Base-by-base conservation (phyloP, 2,113 vertebrate genomes). In the Murina feae region DNA sequence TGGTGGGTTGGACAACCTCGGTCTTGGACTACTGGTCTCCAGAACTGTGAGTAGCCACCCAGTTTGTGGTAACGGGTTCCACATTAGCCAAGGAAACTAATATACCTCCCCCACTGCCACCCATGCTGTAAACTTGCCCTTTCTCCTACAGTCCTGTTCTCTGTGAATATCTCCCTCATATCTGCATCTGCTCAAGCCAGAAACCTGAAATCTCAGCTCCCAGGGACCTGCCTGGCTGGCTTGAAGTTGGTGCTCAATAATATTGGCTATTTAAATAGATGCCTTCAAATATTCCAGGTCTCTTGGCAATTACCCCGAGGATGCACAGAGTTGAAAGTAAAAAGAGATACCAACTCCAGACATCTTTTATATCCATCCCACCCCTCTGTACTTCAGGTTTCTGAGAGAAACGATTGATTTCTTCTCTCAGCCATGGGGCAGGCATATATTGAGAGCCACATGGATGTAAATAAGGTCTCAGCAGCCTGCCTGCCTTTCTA, bases 371-470 rank as follows among this genome's bases (percentile, higher is more conserved):
- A 47, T 76, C 80, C 14, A 5, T 58, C 78, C 55, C 6, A 21
- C 44, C 75, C 60, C 66, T 89, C 66, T 86, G 81, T 85, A 75
- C 75, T 85, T 72, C 8, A 78, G 87, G 37, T 68, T 92, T 95
- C 39, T 74, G 6, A 80, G 85, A 85, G 75, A 79, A 83, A 66
- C 74, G 63, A 92, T 93, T 97, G 96, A 97, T 96, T 96, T 97
- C 86, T 97, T 94, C 97, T 97, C 95, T 97, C 94, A 96, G 95
- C 89, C 94, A 90, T 58, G 37, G 92, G 93, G 58, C 16, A 83
- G 83, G 97, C 93, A 71, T 95, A 60, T 94, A 86, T 42, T 93
- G 96, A 95, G 96, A 98, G 94, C 79, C 92, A 82, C 95, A 96
- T 72, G 10, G 97, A 96, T 97, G 93, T 96, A 97, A 96, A 94